These are phyloP conservation scores for Drosophila setifemur DNA, from an alignment of 1,140 invertebrate genomes.

Conservation along the genomic window DNA sequence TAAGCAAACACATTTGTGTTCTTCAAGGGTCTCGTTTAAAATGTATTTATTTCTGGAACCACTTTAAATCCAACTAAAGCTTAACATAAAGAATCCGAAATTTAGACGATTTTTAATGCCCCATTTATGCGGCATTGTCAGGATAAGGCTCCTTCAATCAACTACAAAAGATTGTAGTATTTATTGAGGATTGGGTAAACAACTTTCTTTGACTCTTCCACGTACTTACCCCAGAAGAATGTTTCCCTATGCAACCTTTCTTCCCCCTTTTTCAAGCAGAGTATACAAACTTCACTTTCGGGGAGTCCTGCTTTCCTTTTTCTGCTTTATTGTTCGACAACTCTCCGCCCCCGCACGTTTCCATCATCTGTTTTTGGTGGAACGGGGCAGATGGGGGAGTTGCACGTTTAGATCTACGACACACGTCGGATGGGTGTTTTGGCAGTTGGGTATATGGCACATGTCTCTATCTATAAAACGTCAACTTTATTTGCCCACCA, in stretches of 20 bases:
- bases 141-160: slow-evolving; percentile 8
- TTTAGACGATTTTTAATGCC: background rate
- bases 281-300: slow-evolving; percentile 48
- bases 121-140: background rate
- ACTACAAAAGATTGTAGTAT: slow-evolving; percentile 26
- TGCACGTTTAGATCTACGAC: slow-evolving; percentile 51
- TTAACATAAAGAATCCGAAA: too few relatives aligned
- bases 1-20: too few relatives aligned
- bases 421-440: slow-evolving; percentile 22
- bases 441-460: slow-evolving; percentile 48
- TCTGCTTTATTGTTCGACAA: slow-evolving; percentile 71
- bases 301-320: slow-evolving; percentile 36
- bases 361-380: slow-evolving; percentile 35
- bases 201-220: slow-evolving; percentile 18
- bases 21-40: too few relatives aligned
- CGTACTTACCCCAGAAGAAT: slow-evolving; percentile 16
- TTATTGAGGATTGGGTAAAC: slow-evolving; percentile 28
- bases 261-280: slow-evolving; percentile 8
- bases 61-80: too few relatives aligned
- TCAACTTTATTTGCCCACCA: slow-evolving; percentile 77
- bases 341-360: slow-evolving; percentile 21
- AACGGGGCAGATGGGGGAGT: background rate
- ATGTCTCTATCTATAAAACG: slow-evolving; percentile 78
- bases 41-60: too few relatives aligned
- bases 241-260: slow-evolving; percentile 26